Percentiles rank a stretch among this genome's conserved stretches.
phyloP scores from a whole-genome alignment of 2,888 invertebrate species.

The Abrostola tripartita region DNA sequence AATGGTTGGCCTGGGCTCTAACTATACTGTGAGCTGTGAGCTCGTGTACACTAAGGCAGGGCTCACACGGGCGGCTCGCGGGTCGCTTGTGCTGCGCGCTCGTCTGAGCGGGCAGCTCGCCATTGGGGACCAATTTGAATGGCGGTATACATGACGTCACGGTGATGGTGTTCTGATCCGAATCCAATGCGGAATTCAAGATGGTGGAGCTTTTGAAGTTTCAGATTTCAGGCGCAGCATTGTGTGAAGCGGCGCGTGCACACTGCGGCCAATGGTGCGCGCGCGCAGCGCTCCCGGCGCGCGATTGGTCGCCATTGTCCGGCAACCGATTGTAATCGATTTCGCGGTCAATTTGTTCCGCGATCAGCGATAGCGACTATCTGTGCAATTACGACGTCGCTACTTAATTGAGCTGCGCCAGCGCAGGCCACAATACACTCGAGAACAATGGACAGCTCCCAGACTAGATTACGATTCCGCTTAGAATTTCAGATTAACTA shows the following conservation, averaged over 20 bases:
- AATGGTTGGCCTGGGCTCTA: slow-evolving; percentile 18
- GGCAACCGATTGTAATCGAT: slow-evolving; percentile 67
- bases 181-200: slow-evolving; percentile 67
- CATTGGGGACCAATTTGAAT: slow-evolving; percentile 29
- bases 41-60: background rate
- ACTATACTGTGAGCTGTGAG: background rate
- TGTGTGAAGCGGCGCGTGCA: slow-evolving; percentile 73
- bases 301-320: slow-evolving; percentile 63
- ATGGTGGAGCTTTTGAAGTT: slow-evolving; percentile 63
- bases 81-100: background rate
- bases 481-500: slow-evolving; percentile 32
- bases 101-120: background rate
- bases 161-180: slow-evolving; percentile 57
- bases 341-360: slow-evolving; percentile 79
- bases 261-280: slow-evolving; percentile 60
- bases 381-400: slow-evolving; percentile 67
- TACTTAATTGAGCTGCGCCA: slow-evolving; percentile 67
- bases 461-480: slow-evolving; percentile 31
- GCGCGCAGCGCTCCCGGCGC: slow-evolving; percentile 36
- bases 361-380: slow-evolving; percentile 67
- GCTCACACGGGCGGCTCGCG: background rate
- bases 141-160: slow-evolving; percentile 40
- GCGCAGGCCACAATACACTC: slow-evolving; percentile 31
- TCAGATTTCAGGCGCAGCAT: slow-evolving; percentile 74
- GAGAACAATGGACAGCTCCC: slow-evolving; percentile 53